Base-by-base conservation (phyloP, 1,140 invertebrate species). In the Brachionus plicatilis region DNA sequence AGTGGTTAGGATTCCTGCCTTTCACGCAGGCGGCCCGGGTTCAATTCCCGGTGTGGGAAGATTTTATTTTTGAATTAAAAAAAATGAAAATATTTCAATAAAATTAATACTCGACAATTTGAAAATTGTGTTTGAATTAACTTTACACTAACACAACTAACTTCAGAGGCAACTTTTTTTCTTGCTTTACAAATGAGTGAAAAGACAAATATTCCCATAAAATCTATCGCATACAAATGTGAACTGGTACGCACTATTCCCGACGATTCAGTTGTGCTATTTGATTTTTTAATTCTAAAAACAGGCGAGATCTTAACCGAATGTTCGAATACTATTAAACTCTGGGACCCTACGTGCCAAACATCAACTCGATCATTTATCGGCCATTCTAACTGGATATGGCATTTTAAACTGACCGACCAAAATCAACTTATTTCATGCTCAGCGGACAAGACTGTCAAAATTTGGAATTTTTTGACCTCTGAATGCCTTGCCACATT, bases 1-100 rank as follows among this genome's bases (percentile, higher is more conserved):
- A 68, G 65, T 68, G 65, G 65, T 68, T 68, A 68, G 65, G 65
- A 68, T 68, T 68, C 65, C 33, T 68, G 65, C 65, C 65, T 68
- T 68, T 68, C 65, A 68, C 65, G 65, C 65, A 68, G 65, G 65
- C 65, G 65, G 65, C 65, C 65, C 65, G 65, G 65, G 65, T 68
- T 68, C 65, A 33, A 68, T 68, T 68, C 65, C 65, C 65, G 65
- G 68, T 72, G 68, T 72, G 68, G 68, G 68, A 72, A 72, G n/a
- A 41, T 41, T n/a, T 72, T 72, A 17, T 72, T 72, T 72, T 72
- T 47, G 3, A 47, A 4, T n/a, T 12, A 47, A 14, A 47, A 12
- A 47, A 47, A 47, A 14, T 37, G 33, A 37, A 37, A 37, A 37
- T 6, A 47, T 24, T 56, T 56, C 14, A 56, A 56, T 8, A 6